A percentile compares a stretch with the other conserved stretches of the same genome.
Conservation (phyloP, 30 jellyfish, hydroid and myxozoan species). For the Catostylus mosaicus region DNA sequence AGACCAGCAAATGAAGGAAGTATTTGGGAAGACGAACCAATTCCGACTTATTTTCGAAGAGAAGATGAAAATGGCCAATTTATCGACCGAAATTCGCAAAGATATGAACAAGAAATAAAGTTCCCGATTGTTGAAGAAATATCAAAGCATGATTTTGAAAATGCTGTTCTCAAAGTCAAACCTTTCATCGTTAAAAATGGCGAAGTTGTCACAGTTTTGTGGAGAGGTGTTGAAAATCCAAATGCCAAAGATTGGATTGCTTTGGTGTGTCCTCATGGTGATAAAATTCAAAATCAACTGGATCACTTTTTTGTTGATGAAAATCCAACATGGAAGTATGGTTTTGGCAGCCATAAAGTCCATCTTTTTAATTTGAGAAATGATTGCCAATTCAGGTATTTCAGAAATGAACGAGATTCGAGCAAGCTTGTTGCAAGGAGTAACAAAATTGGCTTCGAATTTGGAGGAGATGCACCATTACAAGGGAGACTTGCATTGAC, state of each 20-base stretch:
- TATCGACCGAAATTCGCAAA: constrained; percentile 59
- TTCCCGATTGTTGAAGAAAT: constrained; percentile 56
- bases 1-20: neutral
- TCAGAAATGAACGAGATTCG: constrained; percentile 53
- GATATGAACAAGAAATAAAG: constrained; percentile 65
- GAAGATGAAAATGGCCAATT: constrained; percentile 55
- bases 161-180: constrained; percentile 69
- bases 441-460: constrained; percentile 72
- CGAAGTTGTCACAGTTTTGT: constrained; percentile 74
- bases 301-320: constrained; percentile 82
- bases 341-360: constrained; percentile 79
- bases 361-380: constrained; percentile 87
- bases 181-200: constrained; percentile 90
- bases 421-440: constrained; percentile 80
- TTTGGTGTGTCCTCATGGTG: constrained; percentile 78
- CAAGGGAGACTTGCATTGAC: constrained; percentile 97
- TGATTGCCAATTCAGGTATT: constrained; percentile 85
- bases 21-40: neutral
- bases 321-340: constrained; percentile 71
- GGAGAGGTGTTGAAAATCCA: constrained; percentile 82
- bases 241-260: constrained; percentile 91
- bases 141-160: constrained; percentile 17
- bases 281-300: constrained; percentile 54
- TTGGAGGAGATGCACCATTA: constrained; percentile 80
- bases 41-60: constrained; percentile 78